Base-by-base conservation (phyloP, 2,797 vertebrate species). In the Geotrypetes seraphini region DNA sequence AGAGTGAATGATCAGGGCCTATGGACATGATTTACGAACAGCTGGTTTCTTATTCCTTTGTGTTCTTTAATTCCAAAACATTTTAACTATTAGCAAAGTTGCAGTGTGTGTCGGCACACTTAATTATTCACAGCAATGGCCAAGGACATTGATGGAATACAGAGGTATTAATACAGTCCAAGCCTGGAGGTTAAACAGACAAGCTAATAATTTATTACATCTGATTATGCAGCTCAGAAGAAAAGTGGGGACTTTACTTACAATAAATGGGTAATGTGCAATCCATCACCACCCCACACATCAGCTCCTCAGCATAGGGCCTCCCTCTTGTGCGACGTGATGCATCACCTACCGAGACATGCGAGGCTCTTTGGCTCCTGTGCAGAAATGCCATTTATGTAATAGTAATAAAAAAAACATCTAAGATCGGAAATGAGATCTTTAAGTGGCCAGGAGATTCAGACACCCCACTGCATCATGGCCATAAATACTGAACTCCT, bases 91-190 rank as follows among this genome's bases (percentile, higher is more conserved):
- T 60, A 63, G 43, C 28, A 28, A 38, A 43, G 28, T 52, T 46
- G 27, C 25, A 42, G 22, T 36, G 33, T 18, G 24, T 53, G 47
- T 47, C 39, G 40, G 36, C 9, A 3, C n/a, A n/a, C 28, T 43
- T 45, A 52, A 31, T 65, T 66, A 62, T 51, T 66, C 64, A 67
- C 33, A 33, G 50, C 27, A 52, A 50, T 39, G 26, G 29, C 33
- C 27, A 30, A 22, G 47, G 58, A 47, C 50, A 47, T 10, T 61
- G 64, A 65, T 57, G 42, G 47, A 56, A 41, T 37, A 24, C 44
- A 22, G 26, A 34, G 34, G 26, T 41, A 25, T 22, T 29, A 51
- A 45, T 33, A 49, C 43, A 57, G 42, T 56, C 37, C 43, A 36
- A 24, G 20, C 22, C 25, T 30, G 34, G 48, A 34, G 26, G 25